A percentile compares a stretch with the other conserved stretches of the same genome.
Conservation (phyloP, 2,888 invertebrate genomes). For the Pyrochroa serraticornis region DNA sequence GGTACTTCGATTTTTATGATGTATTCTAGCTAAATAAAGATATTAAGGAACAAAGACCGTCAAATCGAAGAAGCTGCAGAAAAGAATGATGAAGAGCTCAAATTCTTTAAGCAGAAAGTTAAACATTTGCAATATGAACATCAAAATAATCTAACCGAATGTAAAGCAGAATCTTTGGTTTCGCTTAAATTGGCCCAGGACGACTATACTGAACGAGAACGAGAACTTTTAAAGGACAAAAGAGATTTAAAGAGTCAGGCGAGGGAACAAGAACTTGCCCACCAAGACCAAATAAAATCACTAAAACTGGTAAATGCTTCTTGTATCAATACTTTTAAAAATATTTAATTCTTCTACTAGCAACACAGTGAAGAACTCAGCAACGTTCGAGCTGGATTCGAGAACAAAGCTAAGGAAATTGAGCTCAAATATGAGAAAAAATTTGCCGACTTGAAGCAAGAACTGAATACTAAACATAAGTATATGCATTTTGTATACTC, state of each 20-base stretch:
- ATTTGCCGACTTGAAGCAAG: conserved; percentile 72
- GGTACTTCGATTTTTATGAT: conserved; percentile 51
- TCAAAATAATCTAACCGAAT: conserved; percentile 81
- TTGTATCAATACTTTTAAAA: conserved; percentile 32
- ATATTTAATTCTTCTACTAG: conserved; percentile 40
- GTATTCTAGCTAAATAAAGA: not conserved
- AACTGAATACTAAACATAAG: conserved; percentile 71
- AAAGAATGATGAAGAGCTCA: conserved; percentile 84
- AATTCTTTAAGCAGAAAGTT: conserved; percentile 90
- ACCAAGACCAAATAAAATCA: conserved; percentile 75
- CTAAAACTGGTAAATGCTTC: conserved; percentile 67
- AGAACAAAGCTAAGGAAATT: conserved; percentile 70
- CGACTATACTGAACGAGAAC: conserved; percentile 77
- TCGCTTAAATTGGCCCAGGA: conserved; percentile 84
- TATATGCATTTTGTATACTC: conserved; percentile 29
- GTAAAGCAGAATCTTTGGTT: conserved; percentile 83
- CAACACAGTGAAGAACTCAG: conserved; percentile 61
- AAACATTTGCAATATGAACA: conserved; percentile 93
- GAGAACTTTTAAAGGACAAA: conserved; percentile 77
- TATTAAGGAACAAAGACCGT: conserved; percentile 73
- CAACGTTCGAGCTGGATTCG: conserved; percentile 67
- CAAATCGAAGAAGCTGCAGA: conserved; percentile 89
- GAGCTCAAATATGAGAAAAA: conserved; percentile 77
- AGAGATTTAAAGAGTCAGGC: conserved; percentile 69
- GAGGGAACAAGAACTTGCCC: conserved; percentile 71